A percentile compares a stretch with the other conserved stretches of the same genome.
phyloP scores from a whole-genome alignment of 2,113 vertebrate species.

The Himantopus leucocephalus region DNA sequence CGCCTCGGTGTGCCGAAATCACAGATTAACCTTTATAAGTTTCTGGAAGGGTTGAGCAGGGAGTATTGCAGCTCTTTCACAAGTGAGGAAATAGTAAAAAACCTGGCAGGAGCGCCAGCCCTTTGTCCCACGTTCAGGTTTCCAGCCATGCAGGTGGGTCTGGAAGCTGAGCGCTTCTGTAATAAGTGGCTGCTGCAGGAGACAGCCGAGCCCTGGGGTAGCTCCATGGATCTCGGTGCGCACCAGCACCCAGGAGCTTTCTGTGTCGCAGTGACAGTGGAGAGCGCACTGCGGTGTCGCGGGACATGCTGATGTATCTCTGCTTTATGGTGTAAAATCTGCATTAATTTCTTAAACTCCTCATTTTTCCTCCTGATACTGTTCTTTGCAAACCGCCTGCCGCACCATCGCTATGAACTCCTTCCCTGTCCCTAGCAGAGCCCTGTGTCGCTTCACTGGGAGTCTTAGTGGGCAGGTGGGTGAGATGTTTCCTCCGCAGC shows the following conservation, averaged over 20 bases:
- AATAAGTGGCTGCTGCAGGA: background rate
- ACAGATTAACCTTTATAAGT: background rate
- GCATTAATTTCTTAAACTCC: background rate
- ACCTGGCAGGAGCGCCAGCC: background rate
- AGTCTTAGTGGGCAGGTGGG: background rate
- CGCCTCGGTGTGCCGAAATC: background rate
- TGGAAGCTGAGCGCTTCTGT: background rate
- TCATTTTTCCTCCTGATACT: background rate
- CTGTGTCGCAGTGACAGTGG: background rate
- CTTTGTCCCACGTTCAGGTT: background rate
- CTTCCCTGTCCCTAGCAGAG: background rate
- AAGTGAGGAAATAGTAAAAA: background rate
- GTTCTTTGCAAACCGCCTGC: background rate
- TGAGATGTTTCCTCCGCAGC: background rate
- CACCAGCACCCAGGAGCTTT: background rate
- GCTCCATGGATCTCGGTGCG: accelerated
- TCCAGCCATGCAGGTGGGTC: background rate
- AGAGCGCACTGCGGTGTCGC: background rate
- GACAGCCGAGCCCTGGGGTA: background rate
- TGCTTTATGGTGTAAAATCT: background rate
- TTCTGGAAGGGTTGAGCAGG: background rate
- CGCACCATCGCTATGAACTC: background rate
- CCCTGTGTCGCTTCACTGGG: accelerated
- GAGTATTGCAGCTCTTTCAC: background rate
- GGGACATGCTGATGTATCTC: background rate